Evolutionary conservation across 2,797 vertebrate genomes (phyloP), one percentile per base, ranked within the genome.

Genomic region (Zalophus californianus): DNA sequence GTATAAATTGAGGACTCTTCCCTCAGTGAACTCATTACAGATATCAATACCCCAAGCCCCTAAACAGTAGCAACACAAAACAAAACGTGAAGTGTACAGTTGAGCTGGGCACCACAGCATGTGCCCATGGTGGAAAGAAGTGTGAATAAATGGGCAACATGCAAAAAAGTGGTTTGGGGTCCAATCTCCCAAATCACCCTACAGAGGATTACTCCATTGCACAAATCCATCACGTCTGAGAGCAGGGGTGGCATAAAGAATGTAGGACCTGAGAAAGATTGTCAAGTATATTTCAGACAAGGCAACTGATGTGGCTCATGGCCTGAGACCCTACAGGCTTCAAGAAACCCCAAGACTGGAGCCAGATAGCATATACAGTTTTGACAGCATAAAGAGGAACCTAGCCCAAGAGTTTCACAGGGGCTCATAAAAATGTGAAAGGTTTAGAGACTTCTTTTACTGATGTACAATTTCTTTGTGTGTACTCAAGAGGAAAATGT

Each of bases 391-490:
- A 72, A 97, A 95, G 72, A 91, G 88, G 27, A 14, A 0, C 35
- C 56, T 91, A 89, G 58, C 92, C 92, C 86, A 96, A 88, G 89
- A 77, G 84, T 93, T 84, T 84, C 0, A 2, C 85, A 79, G 86
- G 54, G 96, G 50, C 90, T 95, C 91, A 91, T 89, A 92, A 98
- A 98, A 97, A 90, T 85, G 93, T 68, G 91, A 96, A 92, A 52
- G 3, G 7, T 89, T 95, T 97, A 90, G 96, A 96, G 95, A 97
- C 98, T 98, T 95, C 88, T 97, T 96, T 96, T 96, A 92, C 89
- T 91, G 97, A 98, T 95, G 97, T 97, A 93, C 12, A 98, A 97
- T 95, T 97, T 98, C 97, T 98, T 84, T 96, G 72, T 95, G 96
- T 91, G 92, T 94, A 92, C 80, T 98, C 0, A 0, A 96, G 97